These are phyloP conservation scores for Odontothrips loti DNA, from an alignment of 2,888 invertebrate genomes.

Conservation along the genomic window DNA sequence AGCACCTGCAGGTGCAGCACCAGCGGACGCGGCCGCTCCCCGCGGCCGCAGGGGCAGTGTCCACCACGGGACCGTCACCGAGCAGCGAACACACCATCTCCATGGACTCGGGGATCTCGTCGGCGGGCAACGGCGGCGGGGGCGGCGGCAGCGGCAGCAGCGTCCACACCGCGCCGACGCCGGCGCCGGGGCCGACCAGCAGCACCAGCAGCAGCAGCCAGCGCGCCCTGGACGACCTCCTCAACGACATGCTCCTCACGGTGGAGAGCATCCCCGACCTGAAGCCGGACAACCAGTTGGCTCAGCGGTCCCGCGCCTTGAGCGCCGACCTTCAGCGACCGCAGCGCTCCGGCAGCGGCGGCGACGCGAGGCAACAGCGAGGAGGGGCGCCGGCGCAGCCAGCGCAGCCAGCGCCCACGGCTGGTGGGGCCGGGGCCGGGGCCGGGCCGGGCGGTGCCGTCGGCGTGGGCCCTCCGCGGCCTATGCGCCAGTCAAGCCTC, in stretches of 20 bases:
- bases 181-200: slow-evolving; percentile 46
- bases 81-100: slow-evolving; percentile 77
- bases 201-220: slow-evolving; percentile 53
- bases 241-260: slow-evolving; percentile 81
- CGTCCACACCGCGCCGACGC: slow-evolving; percentile 49
- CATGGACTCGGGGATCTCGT: slow-evolving; percentile 87
- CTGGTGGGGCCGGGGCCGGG: slow-evolving; percentile 41
- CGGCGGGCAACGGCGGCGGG: slow-evolving; percentile 53
- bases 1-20: slow-evolving; percentile 43
- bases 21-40: slow-evolving; percentile 41
- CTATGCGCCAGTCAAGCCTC: slow-evolving; percentile 31
- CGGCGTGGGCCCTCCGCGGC: slow-evolving; percentile 26
- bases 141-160: not conserved
- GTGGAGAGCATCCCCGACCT: slow-evolving; percentile 71
- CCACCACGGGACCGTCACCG: slow-evolving; percentile 37
- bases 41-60: slow-evolving; percentile 29
- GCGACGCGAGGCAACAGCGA: slow-evolving; percentile 31
- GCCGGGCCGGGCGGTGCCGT: slow-evolving; percentile 29
- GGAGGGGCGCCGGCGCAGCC: slow-evolving; percentile 38
- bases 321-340: slow-evolving; percentile 30
- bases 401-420: slow-evolving; percentile 43
- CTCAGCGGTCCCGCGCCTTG: slow-evolving; percentile 29
- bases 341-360: slow-evolving; percentile 32
- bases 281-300: slow-evolving; percentile 41
- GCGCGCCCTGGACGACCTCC: slow-evolving; percentile 75